Conservation (phyloP, 1,140 invertebrate species). For the Trachelipus rathkii region DNA sequence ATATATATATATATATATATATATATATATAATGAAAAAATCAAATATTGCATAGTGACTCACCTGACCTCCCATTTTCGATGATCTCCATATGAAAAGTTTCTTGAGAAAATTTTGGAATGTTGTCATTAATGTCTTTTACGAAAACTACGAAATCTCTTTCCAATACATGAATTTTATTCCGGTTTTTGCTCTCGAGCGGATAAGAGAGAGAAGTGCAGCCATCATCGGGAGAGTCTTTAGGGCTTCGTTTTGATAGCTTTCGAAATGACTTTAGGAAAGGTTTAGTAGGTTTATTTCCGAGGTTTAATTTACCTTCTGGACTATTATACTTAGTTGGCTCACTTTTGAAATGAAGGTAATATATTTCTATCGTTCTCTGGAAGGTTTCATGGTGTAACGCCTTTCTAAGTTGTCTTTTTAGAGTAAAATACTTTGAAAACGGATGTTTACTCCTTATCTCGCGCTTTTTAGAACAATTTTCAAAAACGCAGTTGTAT, state of each 20-base stretch:
- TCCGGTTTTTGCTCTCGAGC: not conserved
- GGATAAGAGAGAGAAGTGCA: not conserved
- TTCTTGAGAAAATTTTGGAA: not conserved
- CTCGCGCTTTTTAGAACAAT: too few species aligned
- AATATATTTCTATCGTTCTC: not conserved
- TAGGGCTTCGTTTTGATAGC: not conserved
- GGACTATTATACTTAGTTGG: not conserved
- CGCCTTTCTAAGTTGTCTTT: not conserved
- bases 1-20: too few species aligned
- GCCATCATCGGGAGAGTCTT: not conserved
- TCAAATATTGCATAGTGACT: not conserved
- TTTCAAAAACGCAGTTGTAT: too few species aligned
- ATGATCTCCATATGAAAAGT: not conserved
- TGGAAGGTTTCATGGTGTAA: too few species aligned
- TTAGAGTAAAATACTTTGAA: not conserved
- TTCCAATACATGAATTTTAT: constrained; percentile 6
- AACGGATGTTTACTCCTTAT: not conserved
- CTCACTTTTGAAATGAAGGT: not conserved
- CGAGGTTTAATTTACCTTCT: not conserved
- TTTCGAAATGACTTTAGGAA: not conserved
- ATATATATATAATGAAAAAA: too few species aligned
- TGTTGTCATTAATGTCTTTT: constrained; percentile 6
- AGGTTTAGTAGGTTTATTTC: not conserved
- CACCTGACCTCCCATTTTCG: not conserved
- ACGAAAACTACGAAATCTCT: not conserved